Evolutionary conservation across 1,140 invertebrate species (phyloP).

Genomic region (Eubasilissa regina): DNA sequence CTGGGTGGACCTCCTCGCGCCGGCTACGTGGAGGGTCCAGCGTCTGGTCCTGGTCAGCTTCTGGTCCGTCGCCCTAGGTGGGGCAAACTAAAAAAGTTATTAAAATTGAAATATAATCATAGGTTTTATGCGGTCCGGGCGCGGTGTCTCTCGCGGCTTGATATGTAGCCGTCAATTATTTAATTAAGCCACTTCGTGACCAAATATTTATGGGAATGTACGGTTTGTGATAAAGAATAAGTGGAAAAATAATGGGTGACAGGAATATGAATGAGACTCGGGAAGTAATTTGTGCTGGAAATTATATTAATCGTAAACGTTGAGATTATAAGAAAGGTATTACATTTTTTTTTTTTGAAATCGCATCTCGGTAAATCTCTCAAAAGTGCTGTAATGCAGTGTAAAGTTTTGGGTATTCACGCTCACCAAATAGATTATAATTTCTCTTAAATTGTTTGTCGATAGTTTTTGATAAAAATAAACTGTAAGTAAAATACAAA

Average conservation of each 20-base stretch:
- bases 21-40: slow-evolving; percentile 53
- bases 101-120: slow-evolving; percentile 49
- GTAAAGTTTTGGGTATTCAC: no score
- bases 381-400: no score
- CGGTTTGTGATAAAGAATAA: slow-evolving; percentile 12
- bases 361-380: no score
- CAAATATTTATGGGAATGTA: slow-evolving; percentile 38
- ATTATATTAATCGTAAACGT: no score
- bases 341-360: no score
- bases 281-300: slow-evolving; percentile 8
- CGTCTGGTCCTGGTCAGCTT: slow-evolving; percentile 9
- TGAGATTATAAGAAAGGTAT: no score
- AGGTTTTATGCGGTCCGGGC: slow-evolving; percentile 10
- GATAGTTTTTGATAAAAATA: no score
- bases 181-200: slow-evolving; percentile 37
- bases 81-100: slow-evolving; percentile 42
- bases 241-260: slow-evolving; percentile 16
- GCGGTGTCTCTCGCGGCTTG: slow-evolving; percentile 29
- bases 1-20: slow-evolving; percentile 17
- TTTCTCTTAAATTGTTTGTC: no score
- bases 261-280: slow-evolving; percentile 5
- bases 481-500: no score
- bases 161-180: slow-evolving; percentile 43
- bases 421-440: no score
- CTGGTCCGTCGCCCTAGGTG: slow-evolving; percentile 3